These are phyloP conservation scores for Polymixis lichenea DNA, from an alignment of 2,888 invertebrate genomes.

Conservation along the genomic window DNA sequence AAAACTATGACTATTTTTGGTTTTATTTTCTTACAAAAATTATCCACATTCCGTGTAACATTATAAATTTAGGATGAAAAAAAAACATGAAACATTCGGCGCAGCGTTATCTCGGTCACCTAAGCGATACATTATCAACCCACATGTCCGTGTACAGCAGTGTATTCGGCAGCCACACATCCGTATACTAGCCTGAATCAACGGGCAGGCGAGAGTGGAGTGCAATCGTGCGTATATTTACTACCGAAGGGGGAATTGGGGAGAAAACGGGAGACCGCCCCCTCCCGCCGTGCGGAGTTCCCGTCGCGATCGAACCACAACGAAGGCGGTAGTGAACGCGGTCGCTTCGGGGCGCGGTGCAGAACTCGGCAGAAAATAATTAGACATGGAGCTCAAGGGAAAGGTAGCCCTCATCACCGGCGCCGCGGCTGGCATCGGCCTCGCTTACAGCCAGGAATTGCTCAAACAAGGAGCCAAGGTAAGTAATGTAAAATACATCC, in stretches of 20 bases:
- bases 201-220: conserved; percentile 81
- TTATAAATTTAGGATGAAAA: background rate
- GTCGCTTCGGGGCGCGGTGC: conserved; percentile 79
- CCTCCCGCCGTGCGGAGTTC: conserved; percentile 69
- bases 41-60: background rate
- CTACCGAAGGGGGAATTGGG: conserved; percentile 82
- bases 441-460: conserved; percentile 93
- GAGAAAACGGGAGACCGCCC: conserved; percentile 76
- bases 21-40: conserved; percentile 60
- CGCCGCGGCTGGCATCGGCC: conserved; percentile 93
- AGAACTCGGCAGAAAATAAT: conserved; percentile 69
- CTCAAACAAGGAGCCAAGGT: conserved; percentile 94
- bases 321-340: conserved; percentile 76
- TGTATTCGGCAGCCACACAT: conserved; percentile 53
- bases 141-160: conserved; percentile 32
- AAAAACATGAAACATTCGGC: conserved; percentile 4
- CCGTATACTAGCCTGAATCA: conserved; percentile 75
- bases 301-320: conserved; percentile 85
- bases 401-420: conserved; percentile 94
- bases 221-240: conserved; percentile 86
- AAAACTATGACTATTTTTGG: conserved; percentile 69
- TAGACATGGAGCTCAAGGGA: conserved; percentile 93
- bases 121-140: conserved; percentile 30
- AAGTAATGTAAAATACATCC: conserved; percentile 57
- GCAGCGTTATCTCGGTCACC: background rate